Evolutionary conservation across 2,888 invertebrate genomes (phyloP).

Genomic region (Netelia inedita): DNA sequence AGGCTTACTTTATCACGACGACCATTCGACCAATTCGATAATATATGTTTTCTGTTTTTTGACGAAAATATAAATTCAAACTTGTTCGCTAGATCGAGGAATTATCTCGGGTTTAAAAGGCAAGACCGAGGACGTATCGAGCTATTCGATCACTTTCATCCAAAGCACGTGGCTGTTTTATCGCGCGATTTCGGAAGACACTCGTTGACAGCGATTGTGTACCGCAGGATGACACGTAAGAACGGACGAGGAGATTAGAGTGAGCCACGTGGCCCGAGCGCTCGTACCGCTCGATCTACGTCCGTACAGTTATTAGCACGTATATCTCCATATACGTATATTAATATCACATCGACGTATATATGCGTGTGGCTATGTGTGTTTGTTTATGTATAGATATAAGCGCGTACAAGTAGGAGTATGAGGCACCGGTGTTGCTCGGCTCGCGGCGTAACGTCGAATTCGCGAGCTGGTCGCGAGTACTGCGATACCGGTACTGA

Average conservation of each 20-base stretch:
- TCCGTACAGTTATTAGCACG: not conserved
- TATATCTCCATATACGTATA: not conserved
- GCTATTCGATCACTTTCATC: conserved; percentile 27
- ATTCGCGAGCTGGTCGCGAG: conserved; percentile 69
- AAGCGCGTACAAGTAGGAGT: not conserved
- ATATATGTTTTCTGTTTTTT: no score
- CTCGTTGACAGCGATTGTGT: conserved; percentile 7
- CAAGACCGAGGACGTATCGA: no score
- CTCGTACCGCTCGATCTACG: conserved; percentile 24
- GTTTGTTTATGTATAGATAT: conserved; percentile 4
- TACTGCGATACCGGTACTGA: conserved; percentile 78
- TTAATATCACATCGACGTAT: not conserved
- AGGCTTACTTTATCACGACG: not conserved
- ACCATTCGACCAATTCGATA: not conserved
- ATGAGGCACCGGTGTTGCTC: not conserved
- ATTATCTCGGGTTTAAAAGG: no score
- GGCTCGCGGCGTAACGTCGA: conserved; percentile 17
- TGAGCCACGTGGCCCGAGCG: conserved; percentile 56
- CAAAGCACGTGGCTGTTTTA: conserved; percentile 55
- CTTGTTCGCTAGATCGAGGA: no score
- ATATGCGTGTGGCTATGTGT: not conserved
- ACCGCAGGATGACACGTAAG: conserved; percentile 18
- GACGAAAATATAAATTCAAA: no score
- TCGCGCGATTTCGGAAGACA: conserved; percentile 8
- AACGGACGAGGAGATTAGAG: not conserved